A percentile compares a stretch with the other conserved stretches of the same genome.
phyloP scores from a whole-genome alignment of 2,888 invertebrate genomes.

The Pseudococcus longispinus region DNA sequence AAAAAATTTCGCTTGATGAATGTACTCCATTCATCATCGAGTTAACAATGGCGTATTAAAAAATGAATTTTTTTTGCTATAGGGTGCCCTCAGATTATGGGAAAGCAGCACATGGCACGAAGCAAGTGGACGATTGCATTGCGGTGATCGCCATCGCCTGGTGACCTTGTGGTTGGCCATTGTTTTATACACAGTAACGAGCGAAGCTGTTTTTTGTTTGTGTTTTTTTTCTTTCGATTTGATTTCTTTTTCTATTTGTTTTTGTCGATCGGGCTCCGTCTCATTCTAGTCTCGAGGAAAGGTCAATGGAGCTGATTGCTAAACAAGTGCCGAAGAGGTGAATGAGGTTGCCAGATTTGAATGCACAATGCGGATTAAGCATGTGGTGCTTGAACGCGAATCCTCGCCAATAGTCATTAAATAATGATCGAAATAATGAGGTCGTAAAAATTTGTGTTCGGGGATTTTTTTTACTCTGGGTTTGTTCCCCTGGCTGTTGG shows the following conservation, averaged over 20 bases:
- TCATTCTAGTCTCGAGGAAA: neutral
- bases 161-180: conserved; percentile 16
- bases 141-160: neutral
- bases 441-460: neutral
- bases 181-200: neutral
- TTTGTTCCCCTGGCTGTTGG: neutral
- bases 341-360: conserved; percentile 17
- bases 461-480: neutral
- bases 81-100: neutral
- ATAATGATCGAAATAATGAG: neutral
- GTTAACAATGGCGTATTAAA: neutral
- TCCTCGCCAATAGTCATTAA: conserved; percentile 11
- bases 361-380: neutral
- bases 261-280: neutral
- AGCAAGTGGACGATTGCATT: conserved; percentile 5
- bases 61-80: neutral
- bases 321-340: neutral
- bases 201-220: neutral
- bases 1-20: neutral
- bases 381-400: neutral
- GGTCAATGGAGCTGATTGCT: neutral
- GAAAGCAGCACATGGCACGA: neutral
- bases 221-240: neutral
- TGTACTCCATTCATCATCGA: neutral
- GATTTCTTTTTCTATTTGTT: neutral